Conservation (phyloP, 2,797 vertebrate genomes). For the Rhincodon typus region DNA sequence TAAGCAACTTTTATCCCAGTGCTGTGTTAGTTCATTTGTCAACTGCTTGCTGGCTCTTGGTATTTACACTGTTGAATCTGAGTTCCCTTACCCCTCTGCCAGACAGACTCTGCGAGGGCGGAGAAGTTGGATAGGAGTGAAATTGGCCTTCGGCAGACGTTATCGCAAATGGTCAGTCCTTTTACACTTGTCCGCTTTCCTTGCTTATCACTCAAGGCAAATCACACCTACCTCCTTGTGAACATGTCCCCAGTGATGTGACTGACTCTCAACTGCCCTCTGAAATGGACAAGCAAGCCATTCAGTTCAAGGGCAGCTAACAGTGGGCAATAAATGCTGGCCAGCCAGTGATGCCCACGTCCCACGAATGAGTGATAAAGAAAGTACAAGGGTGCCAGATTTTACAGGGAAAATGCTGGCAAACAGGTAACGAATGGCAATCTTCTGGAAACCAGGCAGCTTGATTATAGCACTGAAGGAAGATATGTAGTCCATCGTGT, state of each 20-base stretch:
- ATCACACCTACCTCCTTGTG: too few relatives aligned
- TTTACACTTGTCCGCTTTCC: neutral
- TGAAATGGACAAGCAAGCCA: too few relatives aligned
- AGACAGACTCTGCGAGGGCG: neutral
- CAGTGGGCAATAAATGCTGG: too few relatives aligned
- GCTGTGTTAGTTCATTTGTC: neutral
- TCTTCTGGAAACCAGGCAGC: neutral
- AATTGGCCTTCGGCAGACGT: neutral
- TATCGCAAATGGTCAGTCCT: neutral
- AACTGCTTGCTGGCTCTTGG: neutral
- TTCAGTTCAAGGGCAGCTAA: too few relatives aligned
- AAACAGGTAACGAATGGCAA: neutral
- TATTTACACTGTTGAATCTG: neutral
- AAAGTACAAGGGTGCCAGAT: neutral
- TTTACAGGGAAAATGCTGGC: neutral
- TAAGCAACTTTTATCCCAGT: neutral
- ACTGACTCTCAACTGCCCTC: too few relatives aligned
- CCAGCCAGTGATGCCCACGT: too few relatives aligned
- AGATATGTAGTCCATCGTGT: neutral
- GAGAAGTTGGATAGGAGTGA: neutral
- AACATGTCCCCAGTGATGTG: neutral
- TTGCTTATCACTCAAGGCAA: neutral
- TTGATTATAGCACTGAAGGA: neutral
- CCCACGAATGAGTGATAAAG: too few relatives aligned
- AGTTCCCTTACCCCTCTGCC: neutral